Conservation (phyloP, 2,113 vertebrate genomes). For the Pachypanchax playfairii region DNA sequence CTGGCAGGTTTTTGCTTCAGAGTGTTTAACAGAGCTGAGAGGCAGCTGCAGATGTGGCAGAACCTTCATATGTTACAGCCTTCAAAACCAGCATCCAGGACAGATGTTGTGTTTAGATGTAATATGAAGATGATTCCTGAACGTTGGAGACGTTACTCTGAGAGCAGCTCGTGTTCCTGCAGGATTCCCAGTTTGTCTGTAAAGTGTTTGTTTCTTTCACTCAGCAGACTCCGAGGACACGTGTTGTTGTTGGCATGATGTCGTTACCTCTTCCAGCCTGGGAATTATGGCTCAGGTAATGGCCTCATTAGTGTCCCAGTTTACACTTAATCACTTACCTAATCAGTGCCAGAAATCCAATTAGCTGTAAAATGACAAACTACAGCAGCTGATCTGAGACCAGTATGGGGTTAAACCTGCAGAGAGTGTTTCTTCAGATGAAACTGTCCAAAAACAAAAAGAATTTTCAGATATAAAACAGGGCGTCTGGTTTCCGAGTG, state of each 20-base stretch:
- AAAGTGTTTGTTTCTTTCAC: not conserved
- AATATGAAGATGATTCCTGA: too few relatives aligned
- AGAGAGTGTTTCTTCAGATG: not conserved
- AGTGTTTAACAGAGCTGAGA: too few relatives aligned
- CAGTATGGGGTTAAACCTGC: not conserved
- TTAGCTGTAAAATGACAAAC: not conserved
- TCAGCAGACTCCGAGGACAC: not conserved
- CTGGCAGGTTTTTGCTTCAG: too few relatives aligned
- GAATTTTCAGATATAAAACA: conserved; percentile 2
- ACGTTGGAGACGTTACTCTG: not conserved
- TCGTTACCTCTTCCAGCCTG: conserved; percentile 3
- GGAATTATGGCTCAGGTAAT: conserved; percentile 11
- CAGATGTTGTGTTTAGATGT: too few relatives aligned
- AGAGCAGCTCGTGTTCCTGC: not conserved
- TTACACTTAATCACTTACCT: conserved; percentile 10
- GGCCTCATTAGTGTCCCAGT: conserved; percentile 22
- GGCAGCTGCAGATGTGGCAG: too few relatives aligned
- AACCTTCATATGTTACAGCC: too few relatives aligned
- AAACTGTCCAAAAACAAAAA: not conserved
- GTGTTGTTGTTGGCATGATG: not conserved
- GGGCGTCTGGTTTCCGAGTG: conserved; percentile 15
- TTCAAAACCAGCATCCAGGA: too few relatives aligned
- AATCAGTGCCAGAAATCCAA: conserved; percentile 5
- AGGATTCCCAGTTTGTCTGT: not conserved
- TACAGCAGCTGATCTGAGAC: not conserved